Conservation (phyloP, 2,113 vertebrate species). For the Aldabrachelys gigantea region DNA sequence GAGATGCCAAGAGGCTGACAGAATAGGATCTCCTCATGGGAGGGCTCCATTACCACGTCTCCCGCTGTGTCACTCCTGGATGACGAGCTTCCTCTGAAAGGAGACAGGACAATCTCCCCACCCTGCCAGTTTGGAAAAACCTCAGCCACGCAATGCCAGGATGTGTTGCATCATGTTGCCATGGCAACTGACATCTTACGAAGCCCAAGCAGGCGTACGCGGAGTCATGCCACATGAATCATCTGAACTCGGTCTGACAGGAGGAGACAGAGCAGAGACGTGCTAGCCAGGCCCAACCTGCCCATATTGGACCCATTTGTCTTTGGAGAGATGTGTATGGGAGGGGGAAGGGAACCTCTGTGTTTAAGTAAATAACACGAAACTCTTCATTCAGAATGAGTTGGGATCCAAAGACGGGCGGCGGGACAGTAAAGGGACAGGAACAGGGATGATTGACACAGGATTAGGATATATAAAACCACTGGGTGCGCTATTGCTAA, state of each 20-base stretch:
- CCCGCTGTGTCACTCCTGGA: background rate
- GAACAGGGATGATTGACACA: accelerated
- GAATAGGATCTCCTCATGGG: background rate
- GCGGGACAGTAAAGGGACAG: background rate
- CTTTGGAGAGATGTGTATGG: background rate
- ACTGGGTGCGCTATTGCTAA: background rate
- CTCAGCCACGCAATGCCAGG: conserved; percentile 75
- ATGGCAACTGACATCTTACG: conserved; percentile 72
- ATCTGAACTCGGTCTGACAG: conserved; percentile 63
- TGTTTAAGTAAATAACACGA: background rate
- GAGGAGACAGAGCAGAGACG: conserved; percentile 40
- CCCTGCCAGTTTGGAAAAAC: conserved; percentile 56
- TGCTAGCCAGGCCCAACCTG: background rate
- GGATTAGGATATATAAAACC: background rate
- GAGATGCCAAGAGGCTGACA: conserved; percentile 58
- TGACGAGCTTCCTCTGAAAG: background rate
- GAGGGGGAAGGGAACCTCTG: background rate
- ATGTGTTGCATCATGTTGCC: conserved; percentile 73
- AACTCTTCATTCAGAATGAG: accelerated
- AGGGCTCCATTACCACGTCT: background rate
- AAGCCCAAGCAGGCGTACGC: conserved; percentile 61
- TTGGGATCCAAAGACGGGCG: background rate
- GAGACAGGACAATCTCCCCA: background rate
- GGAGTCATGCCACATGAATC: conserved; percentile 71
- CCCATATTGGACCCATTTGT: accelerated